phyloP scores from a whole-genome alignment of 2,113 vertebrate species.

The Sigmodon hispidus region DNA sequence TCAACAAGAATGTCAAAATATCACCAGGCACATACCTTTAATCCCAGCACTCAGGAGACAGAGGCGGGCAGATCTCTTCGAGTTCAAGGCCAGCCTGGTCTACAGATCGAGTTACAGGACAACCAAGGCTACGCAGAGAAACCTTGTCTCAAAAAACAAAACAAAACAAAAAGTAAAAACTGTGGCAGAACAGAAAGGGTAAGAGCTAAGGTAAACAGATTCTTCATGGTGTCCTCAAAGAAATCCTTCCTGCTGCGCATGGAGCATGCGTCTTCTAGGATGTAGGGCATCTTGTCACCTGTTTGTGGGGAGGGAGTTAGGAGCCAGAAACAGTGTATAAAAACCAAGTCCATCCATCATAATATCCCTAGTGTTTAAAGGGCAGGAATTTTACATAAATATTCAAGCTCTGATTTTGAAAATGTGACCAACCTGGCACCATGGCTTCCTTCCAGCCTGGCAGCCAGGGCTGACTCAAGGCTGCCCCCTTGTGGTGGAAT shows the following conservation, averaged over 20 bases:
- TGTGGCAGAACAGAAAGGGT: not conserved
- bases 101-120: not conserved
- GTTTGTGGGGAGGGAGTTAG: not conserved
- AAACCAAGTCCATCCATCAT: not conserved
- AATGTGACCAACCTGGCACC: not conserved
- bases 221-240: too few relatives aligned
- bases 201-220: not conserved
- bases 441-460: not conserved
- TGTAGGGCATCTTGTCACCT: not conserved
- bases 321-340: not conserved
- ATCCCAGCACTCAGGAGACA: not conserved
- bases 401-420: not conserved
- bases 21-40: not conserved
- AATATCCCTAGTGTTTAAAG: not conserved
- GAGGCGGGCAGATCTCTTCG: not conserved
- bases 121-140: not conserved
- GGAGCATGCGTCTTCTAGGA: not conserved
- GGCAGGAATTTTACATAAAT: not conserved
- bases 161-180: not conserved
- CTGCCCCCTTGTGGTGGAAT: not conserved
- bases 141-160: not conserved
- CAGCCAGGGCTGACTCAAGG: fast-evolving
- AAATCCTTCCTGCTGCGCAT: not conserved
- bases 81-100: not conserved
- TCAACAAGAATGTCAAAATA: not conserved